Evolutionary conservation across 2,797 vertebrate genomes (phyloP).

Genomic region (Chloroceryle inda): DNA sequence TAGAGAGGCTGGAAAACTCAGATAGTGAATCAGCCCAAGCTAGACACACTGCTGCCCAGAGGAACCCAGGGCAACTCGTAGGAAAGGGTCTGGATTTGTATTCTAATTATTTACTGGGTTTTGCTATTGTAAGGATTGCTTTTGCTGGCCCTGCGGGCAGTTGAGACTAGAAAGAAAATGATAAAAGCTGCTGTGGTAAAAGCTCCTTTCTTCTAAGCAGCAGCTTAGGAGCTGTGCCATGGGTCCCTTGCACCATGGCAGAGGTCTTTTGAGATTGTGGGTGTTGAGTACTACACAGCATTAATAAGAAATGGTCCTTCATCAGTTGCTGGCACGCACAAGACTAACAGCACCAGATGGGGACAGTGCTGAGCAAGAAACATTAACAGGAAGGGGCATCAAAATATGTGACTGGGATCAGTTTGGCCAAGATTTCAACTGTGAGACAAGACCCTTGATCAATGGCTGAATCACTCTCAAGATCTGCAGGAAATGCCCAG

Average conservation of each 20-base stretch:
- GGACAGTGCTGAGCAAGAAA: background rate
- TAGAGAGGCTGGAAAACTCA: background rate
- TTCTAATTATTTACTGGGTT: background rate
- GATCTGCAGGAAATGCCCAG: background rate
- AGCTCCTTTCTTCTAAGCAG: background rate
- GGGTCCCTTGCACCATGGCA: background rate
- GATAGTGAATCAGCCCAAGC: background rate
- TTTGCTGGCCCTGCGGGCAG: background rate
- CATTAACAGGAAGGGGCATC: background rate
- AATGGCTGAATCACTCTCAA: background rate
- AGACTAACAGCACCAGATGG: background rate
- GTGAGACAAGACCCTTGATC: background rate
- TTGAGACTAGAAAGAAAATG: background rate
- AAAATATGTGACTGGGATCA: background rate
- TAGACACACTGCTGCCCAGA: background rate
- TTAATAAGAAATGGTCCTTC: background rate
- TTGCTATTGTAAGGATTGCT: background rate
- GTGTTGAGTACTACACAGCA: background rate
- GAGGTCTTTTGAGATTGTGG: background rate
- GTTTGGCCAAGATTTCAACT: background rate
- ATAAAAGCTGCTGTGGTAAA: background rate
- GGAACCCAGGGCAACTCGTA: background rate
- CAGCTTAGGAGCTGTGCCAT: background rate
- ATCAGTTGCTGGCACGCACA: background rate
- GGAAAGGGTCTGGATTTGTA: background rate